These are phyloP conservation scores for Aselliscus stoliczkanus DNA, from an alignment of 2,797 vertebrate genomes.

Conservation along the genomic window DNA sequence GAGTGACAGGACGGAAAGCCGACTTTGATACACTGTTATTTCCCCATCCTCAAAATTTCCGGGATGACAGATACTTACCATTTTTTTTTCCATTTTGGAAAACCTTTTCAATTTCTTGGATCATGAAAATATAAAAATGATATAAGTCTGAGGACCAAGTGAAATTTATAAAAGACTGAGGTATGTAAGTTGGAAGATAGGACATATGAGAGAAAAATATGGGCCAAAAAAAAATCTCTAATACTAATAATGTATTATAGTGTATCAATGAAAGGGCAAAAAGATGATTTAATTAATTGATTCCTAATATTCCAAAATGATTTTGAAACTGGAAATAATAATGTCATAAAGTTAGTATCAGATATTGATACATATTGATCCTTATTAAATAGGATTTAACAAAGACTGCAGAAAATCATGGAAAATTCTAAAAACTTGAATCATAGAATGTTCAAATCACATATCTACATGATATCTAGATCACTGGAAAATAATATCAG, in stretches of 20 bases:
- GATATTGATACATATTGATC: background rate
- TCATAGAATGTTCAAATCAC: background rate
- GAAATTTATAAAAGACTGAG: background rate
- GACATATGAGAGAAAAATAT: background rate
- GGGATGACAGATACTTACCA: background rate
- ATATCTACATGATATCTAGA: background rate
- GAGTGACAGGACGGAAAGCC: background rate
- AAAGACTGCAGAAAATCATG: background rate
- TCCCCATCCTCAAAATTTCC: background rate
- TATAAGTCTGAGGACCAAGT: background rate
- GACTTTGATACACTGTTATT: background rate
- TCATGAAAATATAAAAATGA: background rate
- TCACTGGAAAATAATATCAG: background rate
- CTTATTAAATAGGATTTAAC: background rate
- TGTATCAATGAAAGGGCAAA: background rate
- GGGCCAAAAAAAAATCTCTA: background rate
- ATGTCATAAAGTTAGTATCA: background rate
- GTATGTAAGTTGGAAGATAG: background rate
- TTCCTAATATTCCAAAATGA: background rate
- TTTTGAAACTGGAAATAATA: background rate
- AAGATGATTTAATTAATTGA: background rate
- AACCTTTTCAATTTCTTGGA: background rate
- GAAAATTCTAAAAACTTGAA: background rate
- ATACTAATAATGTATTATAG: background rate
- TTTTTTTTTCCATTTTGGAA: background rate